Percentiles rank a stretch among this genome's conserved stretches.
Evolutionary conservation across 92 coral and sea anemone genomes (phyloP).

Genomic region (Actinostola sp.): DNA sequence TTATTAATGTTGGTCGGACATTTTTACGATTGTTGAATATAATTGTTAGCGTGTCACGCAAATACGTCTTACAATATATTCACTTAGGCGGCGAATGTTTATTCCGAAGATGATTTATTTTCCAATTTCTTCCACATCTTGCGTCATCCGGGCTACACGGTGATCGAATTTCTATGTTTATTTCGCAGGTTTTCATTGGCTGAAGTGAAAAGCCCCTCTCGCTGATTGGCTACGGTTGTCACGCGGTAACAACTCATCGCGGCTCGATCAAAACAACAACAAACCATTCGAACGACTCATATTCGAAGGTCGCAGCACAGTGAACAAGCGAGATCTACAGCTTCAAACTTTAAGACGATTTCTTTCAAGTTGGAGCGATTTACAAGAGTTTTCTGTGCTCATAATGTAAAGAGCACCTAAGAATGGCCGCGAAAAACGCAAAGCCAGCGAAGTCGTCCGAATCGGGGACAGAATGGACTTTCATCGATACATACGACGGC

Average conservation of each 20-base stretch:
- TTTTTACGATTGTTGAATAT: background rate
- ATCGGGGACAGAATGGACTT: conserved; percentile 78
- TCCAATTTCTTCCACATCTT: conserved; percentile 1
- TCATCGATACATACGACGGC: conserved; percentile 69
- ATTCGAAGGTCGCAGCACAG: conserved; percentile 11
- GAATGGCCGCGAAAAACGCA: conserved; percentile 43
- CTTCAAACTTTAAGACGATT: background rate
- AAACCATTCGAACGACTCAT: conserved; percentile 31
- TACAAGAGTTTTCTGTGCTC: conserved; percentile 12
- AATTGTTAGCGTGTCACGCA: background rate
- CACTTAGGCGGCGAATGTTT: background rate
- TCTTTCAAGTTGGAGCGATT: background rate
- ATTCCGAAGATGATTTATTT: background rate
- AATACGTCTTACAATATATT: background rate
- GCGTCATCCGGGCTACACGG: conserved; percentile 7
- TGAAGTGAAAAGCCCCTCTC: background rate
- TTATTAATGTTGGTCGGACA: background rate
- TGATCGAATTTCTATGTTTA: conserved; percentile 24
- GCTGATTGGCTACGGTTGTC: conserved; percentile 42
- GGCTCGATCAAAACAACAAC: conserved; percentile 52
- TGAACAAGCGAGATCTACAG: too few relatives aligned
- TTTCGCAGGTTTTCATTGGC: conserved; percentile 15
- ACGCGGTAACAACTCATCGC: conserved; percentile 33
- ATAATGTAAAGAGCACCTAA: conserved; percentile 27
- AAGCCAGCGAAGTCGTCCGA: conserved; percentile 41